Evolutionary conservation across 2,888 invertebrate species (phyloP), one percentile per base, ranked within the genome.

Genomic region (Noctua pronuba): DNA sequence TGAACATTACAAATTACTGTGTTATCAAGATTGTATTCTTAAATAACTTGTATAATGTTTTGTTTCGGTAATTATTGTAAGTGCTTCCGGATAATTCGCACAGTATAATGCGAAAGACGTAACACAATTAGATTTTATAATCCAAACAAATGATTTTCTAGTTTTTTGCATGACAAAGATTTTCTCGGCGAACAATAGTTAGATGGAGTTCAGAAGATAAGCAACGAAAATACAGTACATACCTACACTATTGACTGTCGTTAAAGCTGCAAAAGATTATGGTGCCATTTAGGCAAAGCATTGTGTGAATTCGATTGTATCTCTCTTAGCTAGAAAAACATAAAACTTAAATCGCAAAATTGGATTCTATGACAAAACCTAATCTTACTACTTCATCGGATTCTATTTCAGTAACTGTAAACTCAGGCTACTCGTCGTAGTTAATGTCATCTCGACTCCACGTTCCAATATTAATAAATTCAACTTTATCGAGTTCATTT

Each of bases 21-120:
- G 66, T 90, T 91, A 92, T 92, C 88, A 88, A 92, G 92, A 93
- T 92, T 85, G 73, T 86, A 82, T 83, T 86, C 70, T 82, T 77
- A 80, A 82, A 84, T 86, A 81, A 86, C 83, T 66, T 83, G 70
- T 71, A 38, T 80, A 73, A 82, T 86, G 66, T 83, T 78, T 87
- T 90, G 75, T 73, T 58, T 75, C 21, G 62, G 46, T 38, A 65
- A 85, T 77, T 85, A 83, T 82, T 79, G 28, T 80, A 79, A 77
- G 66, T 70, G 71, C 65, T 80, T 82, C 77, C 69, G 70, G 74
- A 82, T 86, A 86, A 85, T 84, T 84, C 49, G 77, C 76, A 55
- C 46, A 62, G 35, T 66, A n/a, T 69, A 65, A 69, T 73, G 7
- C 16, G 2, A 60, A 71, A 71, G n/a, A 66, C 24, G 58, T 78